Conservation (phyloP, 2,113 vertebrate species). For the Tachysurus fulvidraco region DNA sequence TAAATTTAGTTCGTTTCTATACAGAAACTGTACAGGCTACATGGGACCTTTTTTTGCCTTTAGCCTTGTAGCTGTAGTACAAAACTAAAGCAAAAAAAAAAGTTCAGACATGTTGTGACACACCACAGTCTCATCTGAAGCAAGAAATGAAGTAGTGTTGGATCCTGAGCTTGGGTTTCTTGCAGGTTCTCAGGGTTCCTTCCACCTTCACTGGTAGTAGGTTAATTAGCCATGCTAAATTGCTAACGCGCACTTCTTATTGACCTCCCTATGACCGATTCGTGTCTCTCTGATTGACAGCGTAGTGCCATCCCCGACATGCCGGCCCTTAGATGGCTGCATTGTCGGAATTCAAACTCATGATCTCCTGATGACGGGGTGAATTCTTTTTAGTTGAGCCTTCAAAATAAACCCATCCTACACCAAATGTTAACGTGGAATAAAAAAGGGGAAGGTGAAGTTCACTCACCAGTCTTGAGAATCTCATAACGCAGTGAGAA, state of each 20-base stretch:
- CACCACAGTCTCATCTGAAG: not conserved
- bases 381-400: not conserved
- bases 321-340: not conserved
- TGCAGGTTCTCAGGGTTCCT: not conserved
- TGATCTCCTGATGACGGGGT: not conserved
- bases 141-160: not conserved
- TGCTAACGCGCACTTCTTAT: not conserved
- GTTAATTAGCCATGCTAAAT: not conserved
- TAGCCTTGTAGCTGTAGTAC: not conserved
- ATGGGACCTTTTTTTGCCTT: not conserved
- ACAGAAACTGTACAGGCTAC: not conserved
- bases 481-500: slow-evolving; percentile 99
- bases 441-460: not conserved
- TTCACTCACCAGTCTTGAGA: slow-evolving; percentile 89
- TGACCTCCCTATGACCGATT: not conserved
- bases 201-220: not conserved
- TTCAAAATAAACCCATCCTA: not conserved
- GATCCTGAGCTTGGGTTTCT: not conserved
- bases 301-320: not conserved
- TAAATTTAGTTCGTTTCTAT: not conserved
- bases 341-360: not conserved
- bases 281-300: not conserved
- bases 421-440: not conserved
- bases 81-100: not conserved
- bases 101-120: not conserved